phyloP scores from a whole-genome alignment of 2,888 invertebrate genomes.

The Harpalus rufipes region DNA sequence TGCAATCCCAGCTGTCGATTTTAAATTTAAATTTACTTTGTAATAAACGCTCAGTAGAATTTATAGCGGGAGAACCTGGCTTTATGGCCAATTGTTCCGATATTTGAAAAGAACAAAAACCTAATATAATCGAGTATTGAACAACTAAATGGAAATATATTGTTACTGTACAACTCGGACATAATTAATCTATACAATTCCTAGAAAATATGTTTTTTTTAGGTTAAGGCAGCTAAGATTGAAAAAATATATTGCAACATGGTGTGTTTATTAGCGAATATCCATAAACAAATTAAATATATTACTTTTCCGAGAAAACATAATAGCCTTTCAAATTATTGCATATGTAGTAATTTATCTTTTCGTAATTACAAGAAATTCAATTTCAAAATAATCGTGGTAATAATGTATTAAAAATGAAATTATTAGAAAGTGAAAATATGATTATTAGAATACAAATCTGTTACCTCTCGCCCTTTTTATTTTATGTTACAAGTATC shows the following conservation, averaged over 20 bases:
- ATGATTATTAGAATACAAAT: no score
- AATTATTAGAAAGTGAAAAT: no score
- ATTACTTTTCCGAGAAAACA: neutral
- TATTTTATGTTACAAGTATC: no score
- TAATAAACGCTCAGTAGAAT: slow-evolving; percentile 13
- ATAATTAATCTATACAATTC: neutral
- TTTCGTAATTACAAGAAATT: no score
- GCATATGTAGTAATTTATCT: no score
- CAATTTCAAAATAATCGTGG: no score
- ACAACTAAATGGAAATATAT: neutral
- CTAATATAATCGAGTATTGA: neutral
- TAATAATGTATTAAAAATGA: no score
- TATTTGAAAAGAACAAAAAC: neutral
- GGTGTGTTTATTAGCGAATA: neutral
- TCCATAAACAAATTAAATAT: neutral
- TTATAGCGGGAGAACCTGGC: neutral
- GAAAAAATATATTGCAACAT: neutral
- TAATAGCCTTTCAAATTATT: neutral
- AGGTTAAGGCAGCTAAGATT: neutral
- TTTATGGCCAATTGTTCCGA: slow-evolving; percentile 14
- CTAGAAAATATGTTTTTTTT: neutral
- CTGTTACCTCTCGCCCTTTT: no score
- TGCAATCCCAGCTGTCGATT: slow-evolving; percentile 28
- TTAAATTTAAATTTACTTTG: slow-evolving; percentile 46
- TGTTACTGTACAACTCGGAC: neutral